Evolutionary conservation across 2,113 vertebrate genomes (phyloP), one percentile per base, ranked within the genome.

Genomic region (Cyprinodon tularosa): DNA sequence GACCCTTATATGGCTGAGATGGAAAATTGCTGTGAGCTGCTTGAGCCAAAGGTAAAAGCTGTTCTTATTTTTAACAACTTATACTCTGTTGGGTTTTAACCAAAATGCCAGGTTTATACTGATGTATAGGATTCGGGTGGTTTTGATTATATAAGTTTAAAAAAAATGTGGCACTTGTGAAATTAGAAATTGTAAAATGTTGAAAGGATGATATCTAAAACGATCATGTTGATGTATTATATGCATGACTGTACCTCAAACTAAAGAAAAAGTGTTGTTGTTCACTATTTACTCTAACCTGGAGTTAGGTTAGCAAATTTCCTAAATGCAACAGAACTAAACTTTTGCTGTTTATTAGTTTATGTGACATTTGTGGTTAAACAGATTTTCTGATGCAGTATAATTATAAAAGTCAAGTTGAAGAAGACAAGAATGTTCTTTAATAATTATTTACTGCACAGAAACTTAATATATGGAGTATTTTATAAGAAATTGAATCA

Each of bases 11-110:
- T 96, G 88, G 92, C 93, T 57, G 84, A 93, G 78, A 93, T 96
- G 91, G 95, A 97, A 89, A 94, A 87, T 0, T 99, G 97, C 89
- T 98, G 97, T 76, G 95, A 97, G 81, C 84, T 96, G 76, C 92
- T 93, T 75, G 89, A 94, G 62, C 85, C 93, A 70, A 92, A 93
- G 93, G 97, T 99, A 94, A 95, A 93, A 57, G 29, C 29, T 2
- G 11, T 22, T 62, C 53, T 61, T 42, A 59, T 12, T 20, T 60
- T 39, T 78, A 13, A 57, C 1, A 22, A 38, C 29, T 3, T 11
- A 9, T 65, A n/a, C 17, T 65, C 12, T 57, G 48, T 15, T 15
- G 13, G 17, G 50, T n/a, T n/a, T 3, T n/a, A 57, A 3, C 4
- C 1, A 57, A 57, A 57, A 57, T 57, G 20, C 7, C 9, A 20